These are phyloP conservation scores for Mesopsocus fuscifrons DNA, from an alignment of 2,888 invertebrate genomes.

Conservation along the genomic window DNA sequence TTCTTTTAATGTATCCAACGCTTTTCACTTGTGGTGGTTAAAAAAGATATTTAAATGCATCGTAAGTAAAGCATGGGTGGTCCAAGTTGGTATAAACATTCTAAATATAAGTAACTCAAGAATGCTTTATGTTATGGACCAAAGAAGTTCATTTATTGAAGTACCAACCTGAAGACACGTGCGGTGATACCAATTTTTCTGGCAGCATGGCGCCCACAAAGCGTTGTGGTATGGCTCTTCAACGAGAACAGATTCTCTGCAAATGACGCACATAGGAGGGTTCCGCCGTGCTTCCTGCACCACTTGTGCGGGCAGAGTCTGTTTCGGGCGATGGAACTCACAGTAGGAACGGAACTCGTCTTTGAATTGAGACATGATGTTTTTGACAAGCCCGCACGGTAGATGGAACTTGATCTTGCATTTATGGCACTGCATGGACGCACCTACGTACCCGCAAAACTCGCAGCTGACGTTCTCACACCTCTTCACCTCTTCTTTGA, in stretches of 20 bases:
- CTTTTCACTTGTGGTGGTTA: no score
- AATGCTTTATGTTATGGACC: no score
- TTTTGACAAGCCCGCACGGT: conserved; percentile 46
- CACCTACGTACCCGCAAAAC: conserved; percentile 42
- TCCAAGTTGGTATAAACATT: no score
- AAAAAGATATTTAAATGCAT: no score
- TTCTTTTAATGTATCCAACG: no score
- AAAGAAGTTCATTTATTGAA: no score
- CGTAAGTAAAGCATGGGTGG: no score
- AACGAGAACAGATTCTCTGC: conserved; percentile 36
- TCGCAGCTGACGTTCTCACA: conserved; percentile 36
- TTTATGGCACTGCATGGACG: conserved; percentile 48
- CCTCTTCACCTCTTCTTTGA: conserved; percentile 41
- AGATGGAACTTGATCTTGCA: conserved; percentile 56
- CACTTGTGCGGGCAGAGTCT: conserved; percentile 25
- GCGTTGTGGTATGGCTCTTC: conserved; percentile 23
- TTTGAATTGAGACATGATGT: conserved; percentile 41
- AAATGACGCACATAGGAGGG: conserved; percentile 40
- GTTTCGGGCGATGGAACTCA: conserved; percentile 35
- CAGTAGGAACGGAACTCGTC: conserved; percentile 44
- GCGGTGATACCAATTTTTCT: conserved; percentile 55
- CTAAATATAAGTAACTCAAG: no score
- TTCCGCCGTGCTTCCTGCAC: conserved; percentile 18
- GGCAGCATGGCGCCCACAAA: conserved; percentile 58
- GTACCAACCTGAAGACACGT: conserved; percentile 40